Base-by-base conservation (phyloP, 2,113 vertebrate species). In the Pipa parva region DNA sequence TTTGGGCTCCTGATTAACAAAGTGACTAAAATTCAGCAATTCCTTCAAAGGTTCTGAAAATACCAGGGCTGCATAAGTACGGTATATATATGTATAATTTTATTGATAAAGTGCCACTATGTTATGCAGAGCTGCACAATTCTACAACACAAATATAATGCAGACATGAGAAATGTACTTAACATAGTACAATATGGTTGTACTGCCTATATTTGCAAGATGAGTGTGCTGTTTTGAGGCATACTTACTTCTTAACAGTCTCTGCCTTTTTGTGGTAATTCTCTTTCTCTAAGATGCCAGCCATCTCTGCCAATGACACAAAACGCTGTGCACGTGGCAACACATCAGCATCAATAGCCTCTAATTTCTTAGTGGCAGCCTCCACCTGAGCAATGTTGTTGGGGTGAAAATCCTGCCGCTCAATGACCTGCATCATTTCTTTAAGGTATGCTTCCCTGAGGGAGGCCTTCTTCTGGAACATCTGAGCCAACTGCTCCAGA, bases 401-500 rank as follows among this genome's bases (percentile, higher is more conserved):
- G 1, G 81, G 79, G 1, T 73, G 78, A 61, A 86, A 63, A 33
- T 91, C 77, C 45, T 91, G 86, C 26, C 85, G 84, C 24, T 74
- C 79, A 15, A 96, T 79, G 60, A 91, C 83, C 56, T 81, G 83
- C 55, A 72, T 75, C 18, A 87, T 87, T 25, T 93, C 89, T 29
- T 86, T 84, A 72, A 95, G 79, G 48, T 94, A 94, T 26, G 83
- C 81, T 33, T 91, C 92, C 72, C 91, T 84, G 66, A 95, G 87
- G 0, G 77, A 75, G 2, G 90, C 94, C 78, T 96, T 97, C 63
- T 79, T 87, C 31, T 71, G 77, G 74, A 95, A 97, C 72, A 78
- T 88, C 80, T 85, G 84, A 2, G 86, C 92, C 22, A 94, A 81
- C 24, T 91, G 92, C 62, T 97, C 94, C 74, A 95, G 82, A 39